These are phyloP conservation scores for Nymphalis urticae DNA, from an alignment of 2,888 invertebrate genomes.

Conservation along the genomic window DNA sequence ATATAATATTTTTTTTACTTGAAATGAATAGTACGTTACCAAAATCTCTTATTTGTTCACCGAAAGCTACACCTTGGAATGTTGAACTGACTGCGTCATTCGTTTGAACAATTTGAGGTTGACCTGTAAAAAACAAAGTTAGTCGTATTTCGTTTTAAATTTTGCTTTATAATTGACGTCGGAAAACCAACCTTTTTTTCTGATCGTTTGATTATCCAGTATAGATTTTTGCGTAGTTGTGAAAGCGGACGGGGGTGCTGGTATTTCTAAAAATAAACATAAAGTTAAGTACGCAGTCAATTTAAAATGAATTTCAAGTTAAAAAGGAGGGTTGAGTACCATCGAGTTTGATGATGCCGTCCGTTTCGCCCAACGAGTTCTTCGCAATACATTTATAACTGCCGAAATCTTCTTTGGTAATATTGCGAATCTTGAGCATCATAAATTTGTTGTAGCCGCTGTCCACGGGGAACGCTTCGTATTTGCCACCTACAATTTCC, in stretches of 20 bases:
- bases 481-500: conserved; percentile 92
- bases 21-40: conserved; percentile 49
- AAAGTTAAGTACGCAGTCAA: conserved; percentile 16
- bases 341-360: conserved; percentile 94
- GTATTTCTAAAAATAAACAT: conserved; percentile 84
- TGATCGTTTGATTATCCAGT: conserved; percentile 73
- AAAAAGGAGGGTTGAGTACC: conserved; percentile 79
- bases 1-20: background rate
- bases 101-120: conserved; percentile 59
- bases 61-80: conserved; percentile 73
- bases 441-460: conserved; percentile 95
- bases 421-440: conserved; percentile 93
- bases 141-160: conserved; percentile 14
- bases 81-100: conserved; percentile 74
- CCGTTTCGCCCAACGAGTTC: conserved; percentile 94
- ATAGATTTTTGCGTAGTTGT: conserved; percentile 80
- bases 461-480: conserved; percentile 92
- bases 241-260: conserved; percentile 89
- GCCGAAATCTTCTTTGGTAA: conserved; percentile 91
- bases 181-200: conserved; percentile 66
- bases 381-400: conserved; percentile 95
- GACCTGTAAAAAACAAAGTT: conserved; percentile 53
- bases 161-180: conserved; percentile 7
- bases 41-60: conserved; percentile 72
- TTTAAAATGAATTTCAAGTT: conserved; percentile 24